Evolutionary conservation across 2,888 invertebrate species (phyloP).

Genomic region (Watsonalla cultraria): DNA sequence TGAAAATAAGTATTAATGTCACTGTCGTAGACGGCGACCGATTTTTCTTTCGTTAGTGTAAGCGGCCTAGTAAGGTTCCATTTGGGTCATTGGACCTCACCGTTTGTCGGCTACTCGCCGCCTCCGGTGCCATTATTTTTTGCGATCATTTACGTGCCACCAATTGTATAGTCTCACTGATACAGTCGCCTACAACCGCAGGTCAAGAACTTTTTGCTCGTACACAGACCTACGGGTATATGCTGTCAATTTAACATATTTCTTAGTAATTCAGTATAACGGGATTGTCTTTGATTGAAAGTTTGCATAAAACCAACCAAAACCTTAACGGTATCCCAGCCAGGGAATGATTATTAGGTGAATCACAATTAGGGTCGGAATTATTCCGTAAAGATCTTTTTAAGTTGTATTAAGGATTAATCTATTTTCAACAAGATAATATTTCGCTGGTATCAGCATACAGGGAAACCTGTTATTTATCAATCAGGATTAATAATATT

Average conservation of each 20-base stretch:
- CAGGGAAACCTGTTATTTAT: too few relatives aligned
- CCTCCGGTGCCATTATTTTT: conserved; percentile 61
- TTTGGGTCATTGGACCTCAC: conserved; percentile 77
- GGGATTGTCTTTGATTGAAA: conserved; percentile 30
- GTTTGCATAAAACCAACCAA: not conserved
- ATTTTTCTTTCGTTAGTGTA: conserved; percentile 70
- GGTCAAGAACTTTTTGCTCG: conserved; percentile 32
- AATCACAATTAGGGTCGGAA: too few relatives aligned
- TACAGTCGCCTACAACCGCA: conserved; percentile 46
- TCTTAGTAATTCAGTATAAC: conserved; percentile 23
- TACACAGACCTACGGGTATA: conserved; percentile 12
- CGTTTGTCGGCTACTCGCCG: conserved; percentile 56
- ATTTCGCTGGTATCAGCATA: too few relatives aligned
- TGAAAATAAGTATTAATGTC: not conserved
- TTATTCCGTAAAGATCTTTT: too few relatives aligned
- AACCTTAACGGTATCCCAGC: too few relatives aligned
- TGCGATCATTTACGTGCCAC: conserved; percentile 52
- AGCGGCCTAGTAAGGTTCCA: conserved; percentile 66
- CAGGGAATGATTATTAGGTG: too few relatives aligned
- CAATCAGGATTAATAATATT: too few relatives aligned
- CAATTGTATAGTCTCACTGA: conserved; percentile 55
- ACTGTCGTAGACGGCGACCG: conserved; percentile 42
- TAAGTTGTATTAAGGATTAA: too few relatives aligned
- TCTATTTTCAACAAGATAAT: too few relatives aligned
- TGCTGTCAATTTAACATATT: conserved; percentile 27